phyloP scores from a whole-genome alignment of 2,113 vertebrate genomes.

The Apodemus speciosus region DNA sequence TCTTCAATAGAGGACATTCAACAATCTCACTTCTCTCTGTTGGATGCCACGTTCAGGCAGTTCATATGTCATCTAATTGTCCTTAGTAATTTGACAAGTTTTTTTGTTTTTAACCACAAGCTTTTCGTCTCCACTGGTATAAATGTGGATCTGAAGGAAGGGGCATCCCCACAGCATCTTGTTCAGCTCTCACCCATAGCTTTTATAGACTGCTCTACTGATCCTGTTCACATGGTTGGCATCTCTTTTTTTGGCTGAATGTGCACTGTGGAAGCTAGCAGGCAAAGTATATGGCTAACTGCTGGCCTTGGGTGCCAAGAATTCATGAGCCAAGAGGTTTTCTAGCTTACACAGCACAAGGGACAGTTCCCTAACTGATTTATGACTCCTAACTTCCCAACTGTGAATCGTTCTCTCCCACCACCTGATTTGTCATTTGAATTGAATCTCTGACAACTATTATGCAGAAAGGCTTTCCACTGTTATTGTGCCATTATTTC shows the following conservation, averaged over 20 bases:
- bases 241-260: background rate
- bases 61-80: background rate
- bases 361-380: conserved; percentile 25
- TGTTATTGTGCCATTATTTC: background rate
- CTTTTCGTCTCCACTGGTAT: background rate
- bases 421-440: background rate
- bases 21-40: background rate
- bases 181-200: background rate
- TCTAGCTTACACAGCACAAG: background rate
- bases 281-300: background rate
- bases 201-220: background rate
- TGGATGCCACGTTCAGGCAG: background rate
- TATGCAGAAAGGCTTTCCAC: background rate
- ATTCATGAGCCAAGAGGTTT: background rate
- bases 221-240: background rate
- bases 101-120: background rate
- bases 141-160: background rate
- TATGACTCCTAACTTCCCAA: background rate
- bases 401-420: background rate
- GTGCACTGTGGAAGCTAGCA: background rate
- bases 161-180: background rate
- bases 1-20: background rate
- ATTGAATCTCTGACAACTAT: conserved; percentile 20
- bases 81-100: background rate
- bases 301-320: background rate